Base-by-base conservation (phyloP, 2,888 invertebrate genomes). In the Callyntrura sp. region DNA sequence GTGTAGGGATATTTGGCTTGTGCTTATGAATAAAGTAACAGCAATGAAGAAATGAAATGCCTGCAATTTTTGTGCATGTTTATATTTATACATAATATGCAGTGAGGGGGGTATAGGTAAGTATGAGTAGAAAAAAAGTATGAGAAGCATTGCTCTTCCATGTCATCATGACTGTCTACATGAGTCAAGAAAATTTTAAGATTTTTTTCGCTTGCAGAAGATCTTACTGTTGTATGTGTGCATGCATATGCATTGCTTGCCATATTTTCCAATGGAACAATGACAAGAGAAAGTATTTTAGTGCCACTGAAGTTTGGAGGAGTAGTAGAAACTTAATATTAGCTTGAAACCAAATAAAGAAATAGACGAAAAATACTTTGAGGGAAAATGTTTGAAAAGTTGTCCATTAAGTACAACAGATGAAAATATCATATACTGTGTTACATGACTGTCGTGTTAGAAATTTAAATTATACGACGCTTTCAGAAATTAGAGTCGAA, bases 41-140 rank as follows among this genome's bases (percentile, higher is more conserved):
- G 57, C 57, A 20, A 35, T 35, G 17, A 57, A 57, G 57, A n/a
- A 20, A 35, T 35, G 17, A 57, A 57, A 14, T 57, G 17, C 17
- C 3, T 65, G 65, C n/a, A 65, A 65, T 65, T 65, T 65, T 65
- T 65, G 28, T 65, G 65, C 65, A 65, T 65, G 28, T n/a, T 57
- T 57, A n/a, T 57, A 57, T 57, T 57, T 57, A 57, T 57, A 57
- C 57, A n/a, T 57, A n/a, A 57, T 17, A 20, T 57, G 17, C 57
- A 57, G 17, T 57, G 2, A 51, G 1, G 12, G n/a, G 35, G 35
- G 35, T 35, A 35, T 35, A 35, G 35, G 6, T 35, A 35, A 51
- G 51, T 5, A 51, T 11, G 51, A 14, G n/a, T 51, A n/a, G 3
- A 8, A 51, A 14, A n/a, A n/a, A 51, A 14, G 51, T 51, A 51